Conservation (phyloP, 1,140 invertebrate genomes). For the Drosophila sproati region DNA sequence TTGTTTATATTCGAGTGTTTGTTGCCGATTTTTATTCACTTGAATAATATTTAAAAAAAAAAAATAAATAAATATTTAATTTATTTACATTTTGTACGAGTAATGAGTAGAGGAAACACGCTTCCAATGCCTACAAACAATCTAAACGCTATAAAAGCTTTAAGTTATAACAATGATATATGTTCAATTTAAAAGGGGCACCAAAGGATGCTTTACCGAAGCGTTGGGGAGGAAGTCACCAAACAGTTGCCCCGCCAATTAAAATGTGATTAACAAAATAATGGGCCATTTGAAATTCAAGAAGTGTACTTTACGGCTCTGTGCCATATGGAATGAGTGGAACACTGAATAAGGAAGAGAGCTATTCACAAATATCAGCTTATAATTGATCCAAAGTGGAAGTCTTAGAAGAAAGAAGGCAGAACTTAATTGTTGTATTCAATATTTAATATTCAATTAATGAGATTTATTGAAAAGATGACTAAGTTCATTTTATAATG, state of each 20-base stretch:
- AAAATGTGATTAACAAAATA: conserved; percentile 45
- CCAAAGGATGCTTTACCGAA: conserved; percentile 21
- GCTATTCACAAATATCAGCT: background rate
- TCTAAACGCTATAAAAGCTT: background rate
- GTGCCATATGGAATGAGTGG: conserved; percentile 9
- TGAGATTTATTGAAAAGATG: background rate
- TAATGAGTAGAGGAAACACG: conserved; percentile 19
- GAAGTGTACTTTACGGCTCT: conserved; percentile 12
- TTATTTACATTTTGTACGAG: conserved; percentile 33
- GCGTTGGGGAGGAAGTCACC: conserved; percentile 23
- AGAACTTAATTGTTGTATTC: background rate
- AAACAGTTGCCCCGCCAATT: conserved; percentile 27
- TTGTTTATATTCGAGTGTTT: conserved; percentile 23
- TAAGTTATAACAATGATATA: background rate
- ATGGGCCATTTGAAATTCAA: conserved; percentile 25
- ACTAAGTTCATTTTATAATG: background rate
- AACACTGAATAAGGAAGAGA: conserved; percentile 24
- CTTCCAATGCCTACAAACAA: background rate
- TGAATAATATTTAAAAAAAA: conserved; percentile 14
- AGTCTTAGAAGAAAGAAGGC: background rate
- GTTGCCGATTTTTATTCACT: conserved; percentile 9
- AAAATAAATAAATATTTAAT: conserved; percentile 47
- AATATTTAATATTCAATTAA: background rate
- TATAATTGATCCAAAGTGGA: conserved; percentile 10
- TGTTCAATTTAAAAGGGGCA: background rate